Base-by-base conservation (phyloP, 2,888 invertebrate species). In the Drosophila birchii region DNA sequence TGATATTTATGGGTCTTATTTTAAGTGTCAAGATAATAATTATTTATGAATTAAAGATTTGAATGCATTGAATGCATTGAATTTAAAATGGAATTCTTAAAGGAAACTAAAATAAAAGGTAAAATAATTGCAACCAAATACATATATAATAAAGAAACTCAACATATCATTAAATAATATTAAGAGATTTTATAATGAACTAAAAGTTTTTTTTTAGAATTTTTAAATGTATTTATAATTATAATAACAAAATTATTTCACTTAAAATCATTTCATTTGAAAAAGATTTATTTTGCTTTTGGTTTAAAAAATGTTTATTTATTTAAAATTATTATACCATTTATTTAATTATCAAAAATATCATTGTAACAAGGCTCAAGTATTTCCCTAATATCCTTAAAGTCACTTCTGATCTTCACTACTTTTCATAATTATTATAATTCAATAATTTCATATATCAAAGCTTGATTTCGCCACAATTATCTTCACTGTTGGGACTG, bases 381-480 rank as follows among this genome's bases (percentile, higher is more conserved):
- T 8, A 23, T 14, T 7, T 44, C 7, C 14, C 1, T 3, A 23
- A 16, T 16, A 14, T 16, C 23, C 44, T 14, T 7, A 23, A 44
- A 23, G 4, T 44, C 14, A 8, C 44, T 23, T 14, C 14, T 1
- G 7, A 2, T 14, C 9, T 26, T 5, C 11, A 9, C 14, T 36
- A 7, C 3, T 16, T 1, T 2, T 9, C 8, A 20, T 7, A 23
- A 20, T 34, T 9, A 11, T 12, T 12, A 36, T 3, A 23, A 16
- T 38, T 38, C 38, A 43, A 56, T 61, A 23, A 56, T 43, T 43
- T 57, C 34, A 43, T 34, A 16, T 23, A 34, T 14, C 14, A 14
- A 23, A 12, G 3, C 23, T 3, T 11, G 11, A 43, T 62, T 66
- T 53, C 63, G 49, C 63, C 47, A 61, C 49, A 51, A 20, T 26